Base-by-base conservation (phyloP, 30 jellyfish, hydroid and myxozoan species). In the Sanderia malayensis region DNA sequence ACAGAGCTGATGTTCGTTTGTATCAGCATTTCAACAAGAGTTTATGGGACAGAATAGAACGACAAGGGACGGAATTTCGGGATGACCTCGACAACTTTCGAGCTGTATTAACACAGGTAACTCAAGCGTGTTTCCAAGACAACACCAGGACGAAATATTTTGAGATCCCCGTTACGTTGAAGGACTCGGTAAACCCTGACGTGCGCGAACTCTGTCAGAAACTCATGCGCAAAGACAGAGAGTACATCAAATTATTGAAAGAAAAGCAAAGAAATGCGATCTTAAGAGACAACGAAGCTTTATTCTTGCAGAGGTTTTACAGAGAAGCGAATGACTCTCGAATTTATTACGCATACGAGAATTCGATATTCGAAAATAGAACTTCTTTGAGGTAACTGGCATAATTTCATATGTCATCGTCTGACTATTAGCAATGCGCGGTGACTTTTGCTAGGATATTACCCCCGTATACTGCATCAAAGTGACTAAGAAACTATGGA, bases 11-110 rank as follows among this genome's bases (percentile, higher is more conserved):
- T 47, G 80, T 60, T 17, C 26, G 71, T 73, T 70, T 90, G 31
- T 90, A 90, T 61, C 86, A 83, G 11, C 79, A 83, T 69, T 90
- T 90, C 66, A 90, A 90, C 52, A 49, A 84, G 44, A 76, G 94
- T n/a, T 81, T 90, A 46, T 90, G 98, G 98, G 79, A 72, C 44
- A 83, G 83, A 77, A 79, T 90, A 63, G 67, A 61, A 31, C 55
- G 33, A 4, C 85, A 72, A 19, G 95, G 95, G 2, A 58, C 44
- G 2, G 55, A 58, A 6, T 89, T 89, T 59, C 76, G 85, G 86
- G 79, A 61, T 1, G 97, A 89, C 13, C 79, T 89, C 8, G 32
- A 68, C 17, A 87, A 75, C 28, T 79, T 89, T 32, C 52, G 76
- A 55, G 61, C 69, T 21, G 67, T 63, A 34, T 73, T 76, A 20